Base-by-base conservation (phyloP, 2,888 invertebrate genomes). In the Mactromeris polynyma region DNA sequence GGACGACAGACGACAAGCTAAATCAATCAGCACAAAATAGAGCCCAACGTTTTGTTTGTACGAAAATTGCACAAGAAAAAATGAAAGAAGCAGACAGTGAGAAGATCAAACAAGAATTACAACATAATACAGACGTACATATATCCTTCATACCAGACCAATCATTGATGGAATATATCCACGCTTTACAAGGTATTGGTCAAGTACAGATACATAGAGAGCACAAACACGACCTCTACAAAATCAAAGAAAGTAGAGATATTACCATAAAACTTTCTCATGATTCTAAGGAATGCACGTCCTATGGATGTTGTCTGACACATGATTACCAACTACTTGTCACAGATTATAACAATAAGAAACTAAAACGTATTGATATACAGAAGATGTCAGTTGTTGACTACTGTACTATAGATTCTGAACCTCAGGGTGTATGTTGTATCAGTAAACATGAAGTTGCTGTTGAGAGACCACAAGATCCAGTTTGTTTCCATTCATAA, bases 31-130 rank as follows among this genome's bases (percentile, higher is more conserved):
- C n/a, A 64, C 64, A 40, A 42, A 82, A 82, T 26, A 82, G 64
- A 17, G 64, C 82, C 0, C 64, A 82, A 11, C 82, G 36, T 36
- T 82, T 82, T 40, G 82, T 82, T 19, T 69, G 82, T 26, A 36
- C 64, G 64, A 82, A 82, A 64, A 38, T 69, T n/a, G 64, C 69
- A 2, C 11, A 64, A 0, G n/a, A 21, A 17, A 82, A 82, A 26
- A 40, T 82, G 0, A 40, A 33, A 69, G 38, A 82, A 14, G 82
- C 40, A 4, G 33, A 64, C 26, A 9, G 36, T 19, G 11, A n/a
- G 38, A 14, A 26, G 42, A 19, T 14, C 4, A 26, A 38, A n/a
- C 26, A n/a, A 0, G 33, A 40, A 3, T 21, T 31, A n/a, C 58
- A 21, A 17, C 0, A 64, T n/a, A 33, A 14, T 33, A 36, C 31